phyloP scores from a whole-genome alignment of 2,888 invertebrate genomes.

The Dioctria linearis region DNA sequence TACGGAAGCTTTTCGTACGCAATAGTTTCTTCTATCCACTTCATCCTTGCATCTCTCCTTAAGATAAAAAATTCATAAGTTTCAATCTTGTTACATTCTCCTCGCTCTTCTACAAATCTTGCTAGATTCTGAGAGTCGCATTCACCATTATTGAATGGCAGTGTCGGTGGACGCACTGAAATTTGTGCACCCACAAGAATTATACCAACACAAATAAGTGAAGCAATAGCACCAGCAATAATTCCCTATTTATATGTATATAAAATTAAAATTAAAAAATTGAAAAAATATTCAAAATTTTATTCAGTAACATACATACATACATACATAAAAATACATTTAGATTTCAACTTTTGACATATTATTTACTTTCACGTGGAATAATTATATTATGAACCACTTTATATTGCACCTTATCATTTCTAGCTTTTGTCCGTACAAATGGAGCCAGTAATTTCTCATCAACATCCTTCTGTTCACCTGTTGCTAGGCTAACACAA shows the following conservation, averaged over 20 bases:
- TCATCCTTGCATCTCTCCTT: conserved; percentile 38
- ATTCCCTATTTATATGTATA: conserved; percentile 19
- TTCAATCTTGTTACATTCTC: too few relatives aligned
- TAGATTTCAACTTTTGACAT: neutral
- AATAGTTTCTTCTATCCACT: conserved; percentile 48
- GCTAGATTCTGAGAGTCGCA: conserved; percentile 30
- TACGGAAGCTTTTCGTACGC: conserved; percentile 63
- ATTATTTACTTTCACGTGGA: neutral
- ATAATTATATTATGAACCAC: conserved; percentile 5
- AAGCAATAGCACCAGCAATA: conserved; percentile 73
- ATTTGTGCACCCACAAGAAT: conserved; percentile 74
- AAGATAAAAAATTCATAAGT: too few relatives aligned
- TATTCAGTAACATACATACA: too few relatives aligned
- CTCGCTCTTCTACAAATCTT: conserved; percentile 20
- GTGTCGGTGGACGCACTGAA: conserved; percentile 66
- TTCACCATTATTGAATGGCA: conserved; percentile 19
- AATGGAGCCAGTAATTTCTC: conserved; percentile 58
- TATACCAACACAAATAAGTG: conserved; percentile 73
- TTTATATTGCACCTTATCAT: conserved; percentile 31
- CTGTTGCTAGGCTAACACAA: conserved; percentile 76
- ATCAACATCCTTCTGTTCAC: conserved; percentile 57
- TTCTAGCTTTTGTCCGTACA: conserved; percentile 40
- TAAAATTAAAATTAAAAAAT: neutral
- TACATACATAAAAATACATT: too few relatives aligned
- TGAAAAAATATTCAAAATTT: too few relatives aligned